Base-by-base conservation (phyloP, 2,113 vertebrate species). In the Oreochromis niloticus region DNA sequence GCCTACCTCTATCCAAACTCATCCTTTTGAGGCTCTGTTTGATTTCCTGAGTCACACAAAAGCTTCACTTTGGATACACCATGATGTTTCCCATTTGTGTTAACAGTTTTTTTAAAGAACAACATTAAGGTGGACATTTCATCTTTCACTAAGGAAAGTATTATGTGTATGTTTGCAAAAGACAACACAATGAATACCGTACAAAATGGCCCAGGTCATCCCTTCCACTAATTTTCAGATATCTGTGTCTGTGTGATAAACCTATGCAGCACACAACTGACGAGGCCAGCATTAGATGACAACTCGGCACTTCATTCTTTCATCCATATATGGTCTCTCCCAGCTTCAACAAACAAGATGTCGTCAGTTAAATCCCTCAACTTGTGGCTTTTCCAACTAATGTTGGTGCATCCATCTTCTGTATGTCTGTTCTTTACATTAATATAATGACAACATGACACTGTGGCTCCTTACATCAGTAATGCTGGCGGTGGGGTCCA, bases 401-500 rank as follows among this genome's bases (percentile, higher is more conserved):
- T 27, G 13, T 27, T 46, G 41, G 68, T 27, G 41, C 39, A 46
- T 46, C 41, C 68, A 48, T 0, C 14, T 46, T 30, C 22, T 73
- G 5, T 73, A 46, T 73, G 39, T 27, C 66, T 73, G 39, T 27
- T 39, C 39, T 73, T 48, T 48, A 46, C 22, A 73, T 1, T 46
- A 10, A 27, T 73, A 11, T 13, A 32, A 78, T 32, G 10, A 78
- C 4, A 27, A 32, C 10, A 34, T 78, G n/a, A 52, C 17, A 52
- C 17, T 78, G 2, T 34, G 57, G 48, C 34, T 87, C 96, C 97
- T 36, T 95, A 99, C 98, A 4, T 99, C 98, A 93, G 96, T 90
- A 81, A 97, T 96, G 68, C 97, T 97, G 12, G 96, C 94, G 0
- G 97, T 97, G 86, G 98, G 96, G 55, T 99, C 99, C 94, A 99